Evolutionary conservation across 2,113 vertebrate genomes (phyloP), one percentile per base, ranked within the genome.

Genomic region (Osmerus mordax): DNA sequence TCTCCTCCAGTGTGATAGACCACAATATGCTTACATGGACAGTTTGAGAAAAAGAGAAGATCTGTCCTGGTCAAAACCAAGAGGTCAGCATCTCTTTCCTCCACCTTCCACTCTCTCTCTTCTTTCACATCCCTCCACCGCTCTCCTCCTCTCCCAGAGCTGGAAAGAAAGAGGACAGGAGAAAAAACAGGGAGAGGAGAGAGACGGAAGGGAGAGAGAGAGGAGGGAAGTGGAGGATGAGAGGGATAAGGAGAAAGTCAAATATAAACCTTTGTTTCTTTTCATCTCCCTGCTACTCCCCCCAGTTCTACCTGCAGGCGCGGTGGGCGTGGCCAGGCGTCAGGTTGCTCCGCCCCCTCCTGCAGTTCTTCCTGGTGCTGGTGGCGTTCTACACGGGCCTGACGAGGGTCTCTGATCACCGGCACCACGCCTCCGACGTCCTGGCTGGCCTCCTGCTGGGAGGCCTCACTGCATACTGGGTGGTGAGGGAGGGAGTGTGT

Each of bases 281-380:
- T n/a, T n/a, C n/a, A n/a, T n/a, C n/a, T n/a, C n/a, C n/a, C n/a
- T n/a, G n/a, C n/a, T n/a, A n/a, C 61, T 0, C 28, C 0, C 16
- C n/a, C n/a, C n/a, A n/a, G n/a, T n/a, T 96, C 78, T 93, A 93
- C 69, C 77, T 93, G 74, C 92, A 94, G 84, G 91, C 93, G 0
- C 77, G 91, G 18, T 72, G 92, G 32, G 91, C 87, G 0, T 93
- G 92, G 91, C 80, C 63, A 0, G 91, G 91, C 0, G 89, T 92
- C 55, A 87, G 91, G 8, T 85, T 93, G 60, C 78, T 93, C 41
- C 80, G 87, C n/a, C 91, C 92, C 0, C 56, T 87, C 3, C 69
- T 93, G 21, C 93, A 94, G 88, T 92, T 91, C 70, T 86, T 94
- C 55, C 83, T 94, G 76, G 62, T 92, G 18, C 81, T 92, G 78